phyloP scores from a whole-genome alignment of 1,140 invertebrate genomes.

The Procambarus virginalis region DNA sequence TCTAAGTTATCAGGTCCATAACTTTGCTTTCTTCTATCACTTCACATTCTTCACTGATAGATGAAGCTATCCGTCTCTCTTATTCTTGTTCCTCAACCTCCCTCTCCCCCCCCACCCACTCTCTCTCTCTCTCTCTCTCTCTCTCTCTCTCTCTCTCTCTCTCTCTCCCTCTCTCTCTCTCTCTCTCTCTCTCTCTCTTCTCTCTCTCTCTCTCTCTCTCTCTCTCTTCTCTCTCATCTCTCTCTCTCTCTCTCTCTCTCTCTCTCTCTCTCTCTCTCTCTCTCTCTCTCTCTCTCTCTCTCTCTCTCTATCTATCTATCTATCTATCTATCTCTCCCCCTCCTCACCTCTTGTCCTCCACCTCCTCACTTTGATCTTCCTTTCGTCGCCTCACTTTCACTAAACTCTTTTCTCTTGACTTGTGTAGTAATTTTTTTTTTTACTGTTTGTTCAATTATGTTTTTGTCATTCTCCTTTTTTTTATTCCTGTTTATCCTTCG shows the following conservation, averaged over 20 bases:
- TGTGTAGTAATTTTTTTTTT: too few relatives aligned
- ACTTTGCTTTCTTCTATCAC: constrained; percentile 31
- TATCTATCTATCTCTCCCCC: not conserved
- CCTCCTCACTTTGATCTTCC: too few relatives aligned
- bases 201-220: not conserved
- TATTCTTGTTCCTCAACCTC: constrained; percentile 2
- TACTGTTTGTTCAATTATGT: too few relatives aligned
- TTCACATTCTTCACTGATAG: constrained; percentile 21
- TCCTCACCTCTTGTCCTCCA: not conserved
- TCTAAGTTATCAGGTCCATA: constrained; percentile 26
- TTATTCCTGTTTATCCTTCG: too few relatives aligned
- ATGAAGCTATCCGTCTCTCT: constrained; percentile 25
- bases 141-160: not conserved
- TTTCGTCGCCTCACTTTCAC: too few relatives aligned
- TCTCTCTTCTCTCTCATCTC: not conserved
- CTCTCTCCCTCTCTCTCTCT: not conserved
- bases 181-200: not conserved
- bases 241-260: not conserved
- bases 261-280: not conserved
- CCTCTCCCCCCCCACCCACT: not conserved
- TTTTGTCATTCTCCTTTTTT: too few relatives aligned
- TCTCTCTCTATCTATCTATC: not conserved
- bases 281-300: too few relatives aligned
- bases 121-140: not conserved
- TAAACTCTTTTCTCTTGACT: too few relatives aligned